phyloP scores from a whole-genome alignment of 2,888 invertebrate genomes.

The Eurytoma californica region DNA sequence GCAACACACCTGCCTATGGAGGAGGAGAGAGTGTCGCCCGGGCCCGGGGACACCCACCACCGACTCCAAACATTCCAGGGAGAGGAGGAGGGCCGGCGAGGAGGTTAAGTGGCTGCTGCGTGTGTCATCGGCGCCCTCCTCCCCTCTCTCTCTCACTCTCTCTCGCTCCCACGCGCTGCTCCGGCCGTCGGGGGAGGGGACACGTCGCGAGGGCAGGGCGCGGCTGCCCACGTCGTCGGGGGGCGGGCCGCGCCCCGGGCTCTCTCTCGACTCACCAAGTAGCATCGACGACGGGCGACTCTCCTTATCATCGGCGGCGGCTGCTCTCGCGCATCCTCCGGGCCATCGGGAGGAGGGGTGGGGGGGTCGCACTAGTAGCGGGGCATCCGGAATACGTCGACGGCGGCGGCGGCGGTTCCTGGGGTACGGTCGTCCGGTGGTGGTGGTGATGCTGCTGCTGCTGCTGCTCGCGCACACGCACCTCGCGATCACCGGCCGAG shows the following conservation, averaged over 20 bases:
- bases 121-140: neutral
- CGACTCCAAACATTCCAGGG: conserved; percentile 16
- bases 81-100: neutral
- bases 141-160: conserved; percentile 10
- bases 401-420: too few relatives aligned
- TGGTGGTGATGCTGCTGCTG: too few relatives aligned
- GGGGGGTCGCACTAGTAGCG: too few relatives aligned
- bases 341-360: too few relatives aligned
- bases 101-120: conserved; percentile 36
- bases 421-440: too few relatives aligned
- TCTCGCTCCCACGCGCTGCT: conserved; percentile 1
- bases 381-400: too few relatives aligned
- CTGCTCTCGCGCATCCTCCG: conserved; percentile 47
- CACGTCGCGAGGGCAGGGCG: conserved; percentile 22
- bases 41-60: neutral
- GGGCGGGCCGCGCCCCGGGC: neutral
- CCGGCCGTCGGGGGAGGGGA: neutral
- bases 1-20: neutral
- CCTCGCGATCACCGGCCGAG: too few relatives aligned
- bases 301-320: conserved; percentile 69
- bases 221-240: conserved; percentile 9
- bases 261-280: conserved; percentile 68
- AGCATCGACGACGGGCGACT: conserved; percentile 70
- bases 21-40: neutral
- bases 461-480: too few relatives aligned